phyloP scores from a whole-genome alignment of 2,888 invertebrate species.

The Sericinus montela region DNA sequence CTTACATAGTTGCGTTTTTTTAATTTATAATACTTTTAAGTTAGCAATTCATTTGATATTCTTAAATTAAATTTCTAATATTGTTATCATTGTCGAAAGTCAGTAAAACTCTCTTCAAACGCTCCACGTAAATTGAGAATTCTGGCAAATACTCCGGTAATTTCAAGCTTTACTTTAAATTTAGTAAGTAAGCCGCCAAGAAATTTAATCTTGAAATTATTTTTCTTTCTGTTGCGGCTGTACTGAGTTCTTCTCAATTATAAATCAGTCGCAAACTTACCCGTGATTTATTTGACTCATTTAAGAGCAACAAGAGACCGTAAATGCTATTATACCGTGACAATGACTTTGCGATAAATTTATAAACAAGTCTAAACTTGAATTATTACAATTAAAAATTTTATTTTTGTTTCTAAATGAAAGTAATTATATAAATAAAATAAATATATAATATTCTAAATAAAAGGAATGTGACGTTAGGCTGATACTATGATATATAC shows the following conservation, averaged over 20 bases:
- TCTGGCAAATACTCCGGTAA: constrained; percentile 61
- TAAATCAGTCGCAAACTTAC: constrained; percentile 33
- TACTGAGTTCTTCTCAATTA: constrained; percentile 32
- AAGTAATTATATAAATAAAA: no score
- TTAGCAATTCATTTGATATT: constrained; percentile 25
- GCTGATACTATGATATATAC: no score
- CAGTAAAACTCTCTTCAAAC: constrained; percentile 36
- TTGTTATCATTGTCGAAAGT: constrained; percentile 47
- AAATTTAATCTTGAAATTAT: constrained; percentile 64
- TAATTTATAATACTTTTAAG: background rate
- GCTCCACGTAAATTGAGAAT: constrained; percentile 65
- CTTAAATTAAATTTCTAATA: constrained; percentile 42
- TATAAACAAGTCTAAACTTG: constrained; percentile 9
- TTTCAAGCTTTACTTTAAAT: constrained; percentile 60
- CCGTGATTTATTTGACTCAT: constrained; percentile 19
- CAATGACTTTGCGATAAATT: constrained; percentile 18
- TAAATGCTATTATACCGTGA: constrained; percentile 14
- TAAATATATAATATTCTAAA: no score
- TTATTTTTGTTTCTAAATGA: no score
- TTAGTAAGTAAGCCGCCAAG: constrained; percentile 62
- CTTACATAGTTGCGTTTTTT: no score
- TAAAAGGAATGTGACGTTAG: no score
- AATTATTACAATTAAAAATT: background rate
- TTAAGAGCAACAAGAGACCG: constrained; percentile 18
- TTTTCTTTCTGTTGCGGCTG: constrained; percentile 41